phyloP scores from a whole-genome alignment of 2,113 vertebrate genomes.

The Epinephelus fuscoguttatus region DNA sequence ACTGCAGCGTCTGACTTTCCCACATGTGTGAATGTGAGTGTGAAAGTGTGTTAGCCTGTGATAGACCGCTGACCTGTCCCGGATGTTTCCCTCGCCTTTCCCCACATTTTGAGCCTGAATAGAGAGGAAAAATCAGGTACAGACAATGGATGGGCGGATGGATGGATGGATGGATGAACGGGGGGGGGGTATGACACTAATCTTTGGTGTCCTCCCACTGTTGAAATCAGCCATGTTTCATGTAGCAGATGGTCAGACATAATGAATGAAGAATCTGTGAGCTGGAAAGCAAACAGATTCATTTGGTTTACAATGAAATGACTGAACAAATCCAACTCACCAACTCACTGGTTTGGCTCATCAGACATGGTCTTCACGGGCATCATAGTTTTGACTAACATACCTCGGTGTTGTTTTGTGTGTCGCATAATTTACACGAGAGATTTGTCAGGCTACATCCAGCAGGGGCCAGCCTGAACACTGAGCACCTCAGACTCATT shows the following conservation, averaged over 20 bases:
- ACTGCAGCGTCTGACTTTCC: conserved; percentile 35
- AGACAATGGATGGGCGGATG: conserved; percentile 4
- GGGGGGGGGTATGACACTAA: conserved; percentile 28
- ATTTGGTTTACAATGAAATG: conserved; percentile 63
- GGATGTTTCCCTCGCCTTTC: conserved; percentile 20
- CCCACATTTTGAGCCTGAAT: conserved; percentile 1
- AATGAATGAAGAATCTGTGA: conserved; percentile 63
- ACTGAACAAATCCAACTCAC: conserved; percentile 58
- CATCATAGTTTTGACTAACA: conserved; percentile 17
- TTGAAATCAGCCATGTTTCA: conserved; percentile 56
- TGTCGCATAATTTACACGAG: conserved; percentile 14
- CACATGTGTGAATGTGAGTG: conserved; percentile 51
- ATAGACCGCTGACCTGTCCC: conserved; percentile 37
- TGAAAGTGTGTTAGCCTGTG: conserved; percentile 53
- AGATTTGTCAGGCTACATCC: conserved; percentile 11
- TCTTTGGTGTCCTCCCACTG: conserved; percentile 38
- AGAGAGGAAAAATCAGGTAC: conserved; percentile 11
- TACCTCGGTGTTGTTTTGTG: conserved; percentile 28
- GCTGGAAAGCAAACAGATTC: conserved; percentile 70
- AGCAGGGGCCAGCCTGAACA: conserved; percentile 3
- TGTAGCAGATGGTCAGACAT: conserved; percentile 66
- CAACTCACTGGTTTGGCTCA: conserved; percentile 49
- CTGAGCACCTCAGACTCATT: neutral
- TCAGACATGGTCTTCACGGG: conserved; percentile 19
- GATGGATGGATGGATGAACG: conserved; percentile 8